Conservation (phyloP, 2,113 vertebrate genomes). For the Butorides virescens region DNA sequence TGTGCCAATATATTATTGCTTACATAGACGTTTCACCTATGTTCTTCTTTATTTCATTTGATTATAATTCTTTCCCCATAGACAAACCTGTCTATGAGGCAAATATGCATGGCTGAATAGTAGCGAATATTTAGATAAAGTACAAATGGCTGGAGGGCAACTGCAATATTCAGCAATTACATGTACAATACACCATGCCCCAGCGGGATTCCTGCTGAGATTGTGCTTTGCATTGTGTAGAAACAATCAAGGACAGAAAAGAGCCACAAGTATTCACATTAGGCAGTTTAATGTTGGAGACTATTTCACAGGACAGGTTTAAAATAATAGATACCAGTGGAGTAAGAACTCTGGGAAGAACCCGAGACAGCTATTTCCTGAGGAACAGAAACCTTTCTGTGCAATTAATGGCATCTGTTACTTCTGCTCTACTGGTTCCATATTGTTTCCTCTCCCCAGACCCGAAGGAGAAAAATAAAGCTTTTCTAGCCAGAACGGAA, state of each 20-base stretch:
- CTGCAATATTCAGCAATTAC: conserved; percentile 32
- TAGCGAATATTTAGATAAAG: conserved; percentile 19
- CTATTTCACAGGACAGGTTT: neutral
- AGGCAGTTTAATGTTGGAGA: neutral
- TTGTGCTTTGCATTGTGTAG: conserved; percentile 23
- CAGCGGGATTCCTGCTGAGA: neutral
- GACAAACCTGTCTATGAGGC: neutral
- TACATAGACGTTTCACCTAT: neutral
- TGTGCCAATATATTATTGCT: neutral
- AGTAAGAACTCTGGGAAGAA: neutral
- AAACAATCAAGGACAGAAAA: conserved; percentile 40
- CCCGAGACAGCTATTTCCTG: neutral
- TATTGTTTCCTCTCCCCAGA: neutral
- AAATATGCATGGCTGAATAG: conserved; percentile 18
- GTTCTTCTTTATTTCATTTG: neutral
- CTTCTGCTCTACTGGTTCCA: conserved; percentile 28
- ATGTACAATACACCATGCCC: neutral
- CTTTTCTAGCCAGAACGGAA: neutral
- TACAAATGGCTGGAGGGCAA: conserved; percentile 16
- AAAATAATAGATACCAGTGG: neutral
- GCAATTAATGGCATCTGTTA: neutral
- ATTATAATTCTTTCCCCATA: conserved; percentile 5
- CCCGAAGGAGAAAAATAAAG: neutral
- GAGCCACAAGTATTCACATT: conserved; percentile 1
- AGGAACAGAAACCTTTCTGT: neutral